These are phyloP conservation scores for Eupleurogrammus muticus DNA, from an alignment of 2,797 vertebrate species.

Conservation along the genomic window DNA sequence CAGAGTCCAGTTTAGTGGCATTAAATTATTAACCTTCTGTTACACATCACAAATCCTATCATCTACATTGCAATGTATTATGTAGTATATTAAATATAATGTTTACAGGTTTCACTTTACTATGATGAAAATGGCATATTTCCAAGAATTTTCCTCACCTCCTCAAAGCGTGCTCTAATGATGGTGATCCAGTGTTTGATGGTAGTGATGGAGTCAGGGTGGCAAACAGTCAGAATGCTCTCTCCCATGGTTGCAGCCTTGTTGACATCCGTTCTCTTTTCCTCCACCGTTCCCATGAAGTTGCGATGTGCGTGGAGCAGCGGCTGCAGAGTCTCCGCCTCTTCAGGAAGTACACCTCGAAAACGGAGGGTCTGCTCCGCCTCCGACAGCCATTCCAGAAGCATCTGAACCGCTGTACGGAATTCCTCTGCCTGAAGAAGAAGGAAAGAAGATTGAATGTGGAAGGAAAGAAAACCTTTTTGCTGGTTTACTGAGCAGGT, in stretches of 20 bases:
- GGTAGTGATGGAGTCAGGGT: conserved; percentile 96
- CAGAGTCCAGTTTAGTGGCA: too few species aligned
- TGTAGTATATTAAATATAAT: too few species aligned
- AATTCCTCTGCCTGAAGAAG: conserved; percentile 95
- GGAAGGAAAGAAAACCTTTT: too few species aligned
- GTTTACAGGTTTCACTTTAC: too few species aligned
- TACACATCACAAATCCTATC: neutral
- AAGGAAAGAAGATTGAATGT: neutral
- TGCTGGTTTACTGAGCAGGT: too few species aligned
- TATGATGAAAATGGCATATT: too few species aligned
- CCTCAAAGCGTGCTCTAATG: conserved; percentile 96
- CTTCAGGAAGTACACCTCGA: conserved; percentile 95
- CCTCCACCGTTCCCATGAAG: conserved; percentile 98
- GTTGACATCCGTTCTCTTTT: conserved; percentile 92
- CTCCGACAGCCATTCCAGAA: conserved; percentile 98
- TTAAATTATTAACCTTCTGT: neutral
- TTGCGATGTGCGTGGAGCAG: conserved; percentile 93
- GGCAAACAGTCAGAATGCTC: conserved; percentile 91
- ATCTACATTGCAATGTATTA: too few species aligned
- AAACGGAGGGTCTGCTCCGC: conserved; percentile 98
- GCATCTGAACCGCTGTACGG: conserved; percentile 90
- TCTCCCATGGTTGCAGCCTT: conserved; percentile 93
- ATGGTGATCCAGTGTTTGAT: conserved; percentile 99
- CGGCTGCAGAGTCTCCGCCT: conserved; percentile 91
- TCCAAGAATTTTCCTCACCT: conserved; percentile 80